Percentiles rank a stretch among this genome's conserved stretches.
Evolutionary conservation across 1,140 invertebrate genomes (phyloP).

Genomic region (Plectrocnemia conspersa): DNA sequence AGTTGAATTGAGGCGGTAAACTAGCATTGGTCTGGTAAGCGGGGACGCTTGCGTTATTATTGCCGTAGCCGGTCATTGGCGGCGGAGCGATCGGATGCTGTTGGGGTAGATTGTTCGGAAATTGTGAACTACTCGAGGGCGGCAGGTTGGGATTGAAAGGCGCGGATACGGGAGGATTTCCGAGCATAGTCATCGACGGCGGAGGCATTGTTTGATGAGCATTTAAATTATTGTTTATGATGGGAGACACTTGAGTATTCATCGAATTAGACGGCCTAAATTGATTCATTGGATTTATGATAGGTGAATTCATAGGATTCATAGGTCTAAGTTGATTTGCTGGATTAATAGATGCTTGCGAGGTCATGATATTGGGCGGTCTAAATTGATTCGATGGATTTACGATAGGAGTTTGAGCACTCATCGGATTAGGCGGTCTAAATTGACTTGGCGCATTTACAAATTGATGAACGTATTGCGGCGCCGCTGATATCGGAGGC

Average conservation of each 20-base stretch:
- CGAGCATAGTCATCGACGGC: too few relatives aligned
- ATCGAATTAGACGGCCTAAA: slow-evolving; percentile 34
- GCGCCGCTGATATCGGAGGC: not conserved
- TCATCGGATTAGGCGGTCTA: not conserved
- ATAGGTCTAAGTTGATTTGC: slow-evolving; percentile 35
- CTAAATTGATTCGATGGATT: not conserved
- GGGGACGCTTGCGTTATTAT: too few relatives aligned
- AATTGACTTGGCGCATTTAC: not conserved
- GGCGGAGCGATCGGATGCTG: not conserved
- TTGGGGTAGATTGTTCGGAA: slow-evolving; percentile 1
- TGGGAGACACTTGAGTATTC: slow-evolving; percentile 37
- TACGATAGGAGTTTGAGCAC: not conserved
- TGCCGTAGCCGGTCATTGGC: not conserved
- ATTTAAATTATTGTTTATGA: slow-evolving; percentile 35
- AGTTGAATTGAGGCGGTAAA: slow-evolving; percentile 3
- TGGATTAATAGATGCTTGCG: slow-evolving; percentile 10
- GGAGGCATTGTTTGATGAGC: slow-evolving; percentile 38
- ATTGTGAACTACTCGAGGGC: too few relatives aligned
- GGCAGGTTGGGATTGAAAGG: too few relatives aligned
- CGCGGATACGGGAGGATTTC: too few relatives aligned
- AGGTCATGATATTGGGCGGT: too few relatives aligned
- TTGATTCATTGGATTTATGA: slow-evolving; percentile 46
- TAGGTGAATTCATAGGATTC: slow-evolving; percentile 35
- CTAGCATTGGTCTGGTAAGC: slow-evolving; percentile 37
- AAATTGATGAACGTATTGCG: not conserved